Percentiles rank a stretch among this genome's conserved stretches.
Evolutionary conservation across 2,797 vertebrate species (phyloP).

Genomic region (Acanthis flammea): DNA sequence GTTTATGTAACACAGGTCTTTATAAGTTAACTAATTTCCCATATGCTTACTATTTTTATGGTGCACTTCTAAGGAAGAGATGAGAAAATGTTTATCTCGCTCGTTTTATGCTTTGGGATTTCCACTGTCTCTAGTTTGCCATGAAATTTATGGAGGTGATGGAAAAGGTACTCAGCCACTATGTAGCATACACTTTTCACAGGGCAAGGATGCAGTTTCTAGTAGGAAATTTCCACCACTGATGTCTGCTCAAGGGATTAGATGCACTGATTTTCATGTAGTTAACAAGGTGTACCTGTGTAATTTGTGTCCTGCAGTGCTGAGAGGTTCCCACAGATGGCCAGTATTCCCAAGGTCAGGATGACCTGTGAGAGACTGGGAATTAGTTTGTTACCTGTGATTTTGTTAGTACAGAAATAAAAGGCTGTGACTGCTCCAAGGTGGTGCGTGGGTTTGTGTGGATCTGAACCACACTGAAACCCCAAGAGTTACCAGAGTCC

Average conservation of each 20-base stretch:
- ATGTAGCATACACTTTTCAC: background rate
- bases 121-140: slow-evolving; percentile 1
- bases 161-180: background rate
- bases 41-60: slow-evolving; percentile 14
- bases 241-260: background rate
- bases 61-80: slow-evolving; percentile 8
- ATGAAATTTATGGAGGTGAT: background rate
- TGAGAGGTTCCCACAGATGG: background rate
- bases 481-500: background rate
- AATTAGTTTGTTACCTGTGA: background rate
- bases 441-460: background rate
- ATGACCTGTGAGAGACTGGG: background rate
- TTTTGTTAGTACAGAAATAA: background rate
- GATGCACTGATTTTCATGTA: background rate
- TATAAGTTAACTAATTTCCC: slow-evolving; percentile 36
- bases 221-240: background rate
- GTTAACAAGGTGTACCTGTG: background rate
- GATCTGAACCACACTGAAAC: background rate
- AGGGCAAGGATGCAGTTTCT: background rate
- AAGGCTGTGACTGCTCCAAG: background rate
- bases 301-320: background rate
- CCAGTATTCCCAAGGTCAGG: background rate
- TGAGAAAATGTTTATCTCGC: background rate
- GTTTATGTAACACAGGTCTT: slow-evolving; percentile 40
- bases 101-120: background rate